Evolutionary conservation across 2,888 invertebrate genomes (phyloP).

Genomic region (Odontocolon sp.): DNA sequence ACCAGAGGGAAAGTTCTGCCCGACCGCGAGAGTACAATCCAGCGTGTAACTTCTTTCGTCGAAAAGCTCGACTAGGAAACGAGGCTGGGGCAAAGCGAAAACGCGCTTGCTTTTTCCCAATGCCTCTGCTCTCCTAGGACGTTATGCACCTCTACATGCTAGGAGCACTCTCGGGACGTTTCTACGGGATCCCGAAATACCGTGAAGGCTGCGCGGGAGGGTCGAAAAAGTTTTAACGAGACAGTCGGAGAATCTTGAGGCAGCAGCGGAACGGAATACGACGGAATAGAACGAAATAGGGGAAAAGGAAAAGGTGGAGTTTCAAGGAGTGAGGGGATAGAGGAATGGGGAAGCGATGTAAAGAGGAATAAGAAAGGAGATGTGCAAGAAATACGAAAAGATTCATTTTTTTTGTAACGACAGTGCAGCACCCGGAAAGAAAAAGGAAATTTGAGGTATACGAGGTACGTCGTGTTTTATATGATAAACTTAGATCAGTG

Average conservation of each 20-base stretch:
- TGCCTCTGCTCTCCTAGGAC: constrained; percentile 8
- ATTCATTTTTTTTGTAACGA: constrained; percentile 26
- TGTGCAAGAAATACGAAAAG: constrained; percentile 37
- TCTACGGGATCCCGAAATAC: constrained; percentile 38
- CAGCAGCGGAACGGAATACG: background rate
- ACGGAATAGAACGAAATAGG: background rate
- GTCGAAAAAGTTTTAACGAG: constrained; percentile 77
- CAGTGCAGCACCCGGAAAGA: constrained; percentile 15
- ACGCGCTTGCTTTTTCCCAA: constrained; percentile 20
- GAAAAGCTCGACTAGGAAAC: constrained; percentile 42
- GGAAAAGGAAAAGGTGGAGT: background rate
- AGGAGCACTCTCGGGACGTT: constrained; percentile 62
- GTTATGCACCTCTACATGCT: constrained; percentile 55
- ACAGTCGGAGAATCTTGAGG: constrained; percentile 68
- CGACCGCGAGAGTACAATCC: constrained; percentile 54
- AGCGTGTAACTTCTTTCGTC: constrained; percentile 56
- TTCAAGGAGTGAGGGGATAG: background rate
- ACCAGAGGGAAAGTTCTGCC: constrained; percentile 35
- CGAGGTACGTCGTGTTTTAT: too few relatives aligned
- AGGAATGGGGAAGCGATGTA: background rate
- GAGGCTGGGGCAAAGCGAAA: constrained; percentile 31
- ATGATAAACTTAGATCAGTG: too few relatives aligned
- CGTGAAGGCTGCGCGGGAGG: constrained; percentile 38
- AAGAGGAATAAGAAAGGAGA: constrained; percentile 20
- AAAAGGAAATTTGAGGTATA: constrained; percentile 19